Base-by-base conservation (phyloP, 37 sponge, comb jelly and placozoan species). In the Beroe ovata region DNA sequence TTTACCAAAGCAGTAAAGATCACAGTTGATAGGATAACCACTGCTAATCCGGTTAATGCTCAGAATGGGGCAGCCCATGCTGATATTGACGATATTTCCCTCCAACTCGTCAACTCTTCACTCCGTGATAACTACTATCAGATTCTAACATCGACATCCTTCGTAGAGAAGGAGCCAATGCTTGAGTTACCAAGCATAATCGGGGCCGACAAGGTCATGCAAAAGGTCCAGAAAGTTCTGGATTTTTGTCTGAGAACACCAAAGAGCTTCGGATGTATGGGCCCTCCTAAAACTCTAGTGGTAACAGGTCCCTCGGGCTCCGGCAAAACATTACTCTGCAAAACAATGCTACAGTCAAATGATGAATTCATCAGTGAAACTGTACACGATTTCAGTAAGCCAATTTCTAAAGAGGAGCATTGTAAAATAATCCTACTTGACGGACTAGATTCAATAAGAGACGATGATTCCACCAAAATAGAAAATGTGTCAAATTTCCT, bases 261-360 rank as follows among this genome's bases (percentile, higher is more conserved):
- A 21, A 6, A 8, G 4, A 8, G 14, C 14, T 77, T 77, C 54
- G 84, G 47, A 0, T 19, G 38, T 3, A 77, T 77, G 84, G 84
- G 54, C 3, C 84, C 84, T 1, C 84, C 84, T 11, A 30, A 25
- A 42, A 77, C 84, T 25, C 28, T 77, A 14, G 6, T 77, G 8
- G 25, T 77, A 1, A 77, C 84, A 22, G 84, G 84, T 8, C 84
- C 84, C 22, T 77, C 84, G 4, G 84, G 84, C 23, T 42, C 84
- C 41, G 84, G 84, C 41, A 77, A 77, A 77, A 42, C 84, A 1
- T 42, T 77, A 20, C 84, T 77, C 3, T 77, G 84, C 33, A 37
- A 42, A 42, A 77, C 84, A 30, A 77, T 77, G 0, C 8, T 77
- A 21, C 11, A 36, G 3, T 8, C 47, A 42, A 42, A 39, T 26